These are phyloP conservation scores for Ceyx melanurus DNA, from an alignment of 2,113 vertebrate species.

Conservation along the genomic window DNA sequence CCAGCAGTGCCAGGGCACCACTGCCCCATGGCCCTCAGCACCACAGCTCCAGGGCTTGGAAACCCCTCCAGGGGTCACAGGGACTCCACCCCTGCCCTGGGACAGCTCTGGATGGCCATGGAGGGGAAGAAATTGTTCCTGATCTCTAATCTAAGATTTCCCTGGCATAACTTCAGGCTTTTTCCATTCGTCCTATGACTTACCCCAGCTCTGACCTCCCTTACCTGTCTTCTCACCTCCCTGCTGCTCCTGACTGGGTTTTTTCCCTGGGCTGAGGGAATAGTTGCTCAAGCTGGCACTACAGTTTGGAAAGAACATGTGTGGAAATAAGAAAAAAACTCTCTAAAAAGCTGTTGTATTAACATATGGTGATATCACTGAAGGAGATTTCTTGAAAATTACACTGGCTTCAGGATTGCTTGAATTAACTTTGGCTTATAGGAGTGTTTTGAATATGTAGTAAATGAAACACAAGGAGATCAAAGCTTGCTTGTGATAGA, in stretches of 20 bases:
- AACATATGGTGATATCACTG: not conserved
- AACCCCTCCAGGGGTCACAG: not conserved
- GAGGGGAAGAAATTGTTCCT: not conserved
- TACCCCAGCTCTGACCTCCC: no score
- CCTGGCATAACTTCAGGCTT: not conserved
- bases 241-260: not conserved
- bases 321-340: not conserved
- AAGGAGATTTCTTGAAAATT: constrained; percentile 21
- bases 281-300: not conserved
- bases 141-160: not conserved
- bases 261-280: not conserved
- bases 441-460: not conserved
- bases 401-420: not conserved
- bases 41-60: not conserved
- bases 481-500: constrained; percentile 21
- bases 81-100: not conserved
- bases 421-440: constrained; percentile 32
- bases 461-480: constrained; percentile 7
- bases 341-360: not conserved
- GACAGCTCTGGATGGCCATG: not conserved
- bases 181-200: no score
- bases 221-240: not conserved
- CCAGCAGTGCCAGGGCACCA: not conserved
- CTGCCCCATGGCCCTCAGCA: not conserved
- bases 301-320: not conserved